Conservation (phyloP, 92 coral and sea anemone species). For the Umimayanthus chanpuru region DNA sequence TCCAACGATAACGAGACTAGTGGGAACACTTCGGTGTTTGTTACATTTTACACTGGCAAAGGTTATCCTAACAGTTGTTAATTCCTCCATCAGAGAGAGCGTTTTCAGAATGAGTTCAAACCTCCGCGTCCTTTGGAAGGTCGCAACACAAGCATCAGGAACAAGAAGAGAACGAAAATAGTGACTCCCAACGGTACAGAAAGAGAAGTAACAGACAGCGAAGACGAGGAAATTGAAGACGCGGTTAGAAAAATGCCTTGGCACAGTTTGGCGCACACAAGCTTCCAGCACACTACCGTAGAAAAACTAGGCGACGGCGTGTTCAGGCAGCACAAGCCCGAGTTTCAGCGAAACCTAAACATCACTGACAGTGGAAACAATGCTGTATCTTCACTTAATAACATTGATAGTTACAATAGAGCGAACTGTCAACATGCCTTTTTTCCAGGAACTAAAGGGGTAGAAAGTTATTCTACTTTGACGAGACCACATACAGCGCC, state of each 20-base stretch:
- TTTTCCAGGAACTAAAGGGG: slow-evolving; percentile 26
- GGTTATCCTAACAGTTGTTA: neutral
- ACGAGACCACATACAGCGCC: slow-evolving; percentile 89
- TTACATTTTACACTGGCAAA: too few relatives aligned
- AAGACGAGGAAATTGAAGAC: slow-evolving; percentile 68
- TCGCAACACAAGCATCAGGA: slow-evolving; percentile 73
- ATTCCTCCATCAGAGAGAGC: slow-evolving; percentile 63
- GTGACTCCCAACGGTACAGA: slow-evolving; percentile 70
- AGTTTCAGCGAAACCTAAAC: slow-evolving; percentile 39
- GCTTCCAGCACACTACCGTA: slow-evolving; percentile 23
- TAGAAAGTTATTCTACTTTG: slow-evolving; percentile 7
- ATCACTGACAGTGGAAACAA: slow-evolving; percentile 37
- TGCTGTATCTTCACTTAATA: neutral
- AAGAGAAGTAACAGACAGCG: slow-evolving; percentile 72
- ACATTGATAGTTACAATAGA: slow-evolving; percentile 1
- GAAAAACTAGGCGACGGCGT: slow-evolving; percentile 38
- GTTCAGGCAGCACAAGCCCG: neutral
- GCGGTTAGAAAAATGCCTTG: slow-evolving; percentile 37
- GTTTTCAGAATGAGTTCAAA: slow-evolving; percentile 69
- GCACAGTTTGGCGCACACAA: slow-evolving; percentile 39
- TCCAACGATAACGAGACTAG: too few relatives aligned
- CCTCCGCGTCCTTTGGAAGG: slow-evolving; percentile 82
- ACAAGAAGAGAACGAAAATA: slow-evolving; percentile 48
- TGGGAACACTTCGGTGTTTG: too few relatives aligned
- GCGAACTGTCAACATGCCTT: slow-evolving; percentile 34